A percentile compares a stretch with the other conserved stretches of the same genome.
Conservation (phyloP, 2,888 invertebrate species). For the Diplazon laetatorius region DNA sequence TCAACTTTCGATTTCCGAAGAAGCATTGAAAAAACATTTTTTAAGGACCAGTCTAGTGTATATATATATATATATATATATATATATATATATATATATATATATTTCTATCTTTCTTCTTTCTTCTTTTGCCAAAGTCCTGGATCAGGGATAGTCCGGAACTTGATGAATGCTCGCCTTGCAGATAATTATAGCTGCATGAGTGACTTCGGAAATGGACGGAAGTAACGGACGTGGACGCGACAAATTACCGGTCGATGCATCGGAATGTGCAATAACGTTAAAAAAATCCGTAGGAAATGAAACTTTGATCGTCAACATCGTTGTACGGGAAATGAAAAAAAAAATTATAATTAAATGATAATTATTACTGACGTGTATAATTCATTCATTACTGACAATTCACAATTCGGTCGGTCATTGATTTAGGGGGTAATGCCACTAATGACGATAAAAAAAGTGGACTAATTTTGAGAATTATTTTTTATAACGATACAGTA, state of each 20-base stretch:
- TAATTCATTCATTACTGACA: too few relatives aligned
- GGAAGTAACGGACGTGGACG: constrained; percentile 62
- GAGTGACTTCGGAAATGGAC: constrained; percentile 60
- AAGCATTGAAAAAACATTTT: too few relatives aligned
- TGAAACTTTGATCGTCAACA: not conserved
- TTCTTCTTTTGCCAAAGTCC: not conserved
- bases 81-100: too few relatives aligned
- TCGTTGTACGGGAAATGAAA: not conserved
- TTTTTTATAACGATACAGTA: too few relatives aligned
- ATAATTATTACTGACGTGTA: too few relatives aligned
- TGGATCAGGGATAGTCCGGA: constrained; percentile 19
- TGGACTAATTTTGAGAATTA: too few relatives aligned
- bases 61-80: too few relatives aligned
- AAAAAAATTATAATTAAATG: not conserved
- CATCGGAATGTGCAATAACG: constrained; percentile 11
- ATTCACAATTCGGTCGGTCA: too few relatives aligned
- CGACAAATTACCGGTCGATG: constrained; percentile 62
- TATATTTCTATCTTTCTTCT: constrained; percentile 25
- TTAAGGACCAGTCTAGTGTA: too few relatives aligned
- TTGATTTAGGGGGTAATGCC: too few relatives aligned
- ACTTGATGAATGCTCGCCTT: constrained; percentile 41
- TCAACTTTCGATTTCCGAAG: too few relatives aligned
- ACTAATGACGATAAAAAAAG: too few relatives aligned
- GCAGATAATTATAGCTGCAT: constrained; percentile 63
- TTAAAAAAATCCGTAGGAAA: not conserved